A percentile compares a stretch with the other conserved stretches of the same genome.
Conservation (phyloP, 2,888 invertebrate species). For the Drosophila neutralis region DNA sequence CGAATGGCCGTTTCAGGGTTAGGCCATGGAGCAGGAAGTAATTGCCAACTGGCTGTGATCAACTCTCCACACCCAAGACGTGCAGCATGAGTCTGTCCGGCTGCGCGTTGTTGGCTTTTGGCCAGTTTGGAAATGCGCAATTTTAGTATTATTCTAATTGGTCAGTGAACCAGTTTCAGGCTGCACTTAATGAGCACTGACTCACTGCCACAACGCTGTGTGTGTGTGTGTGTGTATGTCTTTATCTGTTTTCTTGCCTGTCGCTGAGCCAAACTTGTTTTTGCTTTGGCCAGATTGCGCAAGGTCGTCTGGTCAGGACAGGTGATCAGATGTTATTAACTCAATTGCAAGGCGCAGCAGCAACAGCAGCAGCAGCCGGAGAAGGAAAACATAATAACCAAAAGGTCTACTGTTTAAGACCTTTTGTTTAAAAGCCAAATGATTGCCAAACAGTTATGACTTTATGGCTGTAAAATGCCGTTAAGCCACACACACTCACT, state of each 20-base stretch:
- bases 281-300: slow-evolving; percentile 72
- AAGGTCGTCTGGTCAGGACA: slow-evolving; percentile 80
- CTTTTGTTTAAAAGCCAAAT: slow-evolving; percentile 31
- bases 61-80: slow-evolving; percentile 46
- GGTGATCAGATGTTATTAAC: slow-evolving; percentile 60
- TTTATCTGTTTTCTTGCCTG: slow-evolving; percentile 21
- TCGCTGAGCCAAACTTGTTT: slow-evolving; percentile 61
- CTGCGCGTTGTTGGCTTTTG: slow-evolving; percentile 30
- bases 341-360: slow-evolving; percentile 53
- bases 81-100: slow-evolving; percentile 25
- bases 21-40: slow-evolving; percentile 63
- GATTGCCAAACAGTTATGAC: slow-evolving; percentile 71
- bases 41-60: slow-evolving; percentile 33
- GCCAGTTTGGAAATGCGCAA: slow-evolving; percentile 41
- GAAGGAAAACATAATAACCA: slow-evolving; percentile 3
- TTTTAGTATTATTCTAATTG: slow-evolving; percentile 71
- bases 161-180: slow-evolving; percentile 69
- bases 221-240: not conserved
- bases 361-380: slow-evolving; percentile 16
- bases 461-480: slow-evolving; percentile 48
- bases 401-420: slow-evolving; percentile 24
- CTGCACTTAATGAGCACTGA: slow-evolving; percentile 50
- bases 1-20: slow-evolving; percentile 69
- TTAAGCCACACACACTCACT: slow-evolving; percentile 39
- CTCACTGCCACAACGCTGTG: slow-evolving; percentile 41